These are phyloP conservation scores for Nycticorax nycticorax DNA, from an alignment of 2,113 vertebrate genomes.

Conservation along the genomic window DNA sequence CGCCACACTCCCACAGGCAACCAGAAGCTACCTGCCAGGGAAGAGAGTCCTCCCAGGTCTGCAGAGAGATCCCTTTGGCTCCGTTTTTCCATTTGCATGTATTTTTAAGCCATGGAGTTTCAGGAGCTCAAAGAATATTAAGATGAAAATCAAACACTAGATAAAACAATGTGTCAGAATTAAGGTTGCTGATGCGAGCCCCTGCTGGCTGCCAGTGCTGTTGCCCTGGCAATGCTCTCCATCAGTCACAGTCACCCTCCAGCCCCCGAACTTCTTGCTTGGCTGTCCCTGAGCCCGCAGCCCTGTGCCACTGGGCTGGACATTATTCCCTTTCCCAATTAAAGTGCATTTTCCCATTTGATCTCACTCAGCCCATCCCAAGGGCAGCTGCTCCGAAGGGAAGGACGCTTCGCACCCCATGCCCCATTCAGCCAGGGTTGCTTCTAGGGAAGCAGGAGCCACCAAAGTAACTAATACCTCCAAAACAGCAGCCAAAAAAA, in stretches of 20 bases:
- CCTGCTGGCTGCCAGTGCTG: neutral
- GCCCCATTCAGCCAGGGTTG: neutral
- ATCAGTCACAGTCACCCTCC: neutral
- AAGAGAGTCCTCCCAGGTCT: neutral
- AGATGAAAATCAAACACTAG: neutral
- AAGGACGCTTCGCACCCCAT: accelerated
- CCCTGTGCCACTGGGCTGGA: neutral
- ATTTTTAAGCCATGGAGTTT: neutral
- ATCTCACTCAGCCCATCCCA: neutral
- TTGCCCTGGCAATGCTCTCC: neutral
- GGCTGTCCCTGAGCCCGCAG: neutral
- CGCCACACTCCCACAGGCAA: neutral
- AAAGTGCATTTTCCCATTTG: neutral
- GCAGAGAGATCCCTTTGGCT: neutral
- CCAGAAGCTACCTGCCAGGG: neutral
- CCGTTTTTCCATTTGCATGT: neutral
- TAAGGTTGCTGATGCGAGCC: neutral
- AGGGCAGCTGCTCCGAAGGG: neutral
- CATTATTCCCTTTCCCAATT: neutral
- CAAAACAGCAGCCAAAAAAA: neutral
- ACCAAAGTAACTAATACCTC: neutral
- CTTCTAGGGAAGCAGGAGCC: neutral
- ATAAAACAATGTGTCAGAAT: neutral
- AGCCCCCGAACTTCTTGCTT: neutral
- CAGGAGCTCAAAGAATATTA: neutral